Percentiles rank a stretch among this genome's conserved stretches.
phyloP scores from a whole-genome alignment of 2,888 invertebrate genomes.

The Sympetrum striolatum region DNA sequence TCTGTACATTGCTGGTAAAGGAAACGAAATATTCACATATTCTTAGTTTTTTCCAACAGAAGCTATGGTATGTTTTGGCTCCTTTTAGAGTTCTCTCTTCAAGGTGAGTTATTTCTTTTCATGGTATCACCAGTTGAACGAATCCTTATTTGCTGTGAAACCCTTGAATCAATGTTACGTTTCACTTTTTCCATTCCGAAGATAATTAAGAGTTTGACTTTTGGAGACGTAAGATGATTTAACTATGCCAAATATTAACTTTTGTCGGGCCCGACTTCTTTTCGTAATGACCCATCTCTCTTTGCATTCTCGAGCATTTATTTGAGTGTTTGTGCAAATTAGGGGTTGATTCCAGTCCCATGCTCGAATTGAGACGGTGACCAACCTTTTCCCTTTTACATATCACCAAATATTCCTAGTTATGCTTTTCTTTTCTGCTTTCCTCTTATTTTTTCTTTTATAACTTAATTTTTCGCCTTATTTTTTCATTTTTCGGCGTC shows the following conservation, averaged over 20 bases:
- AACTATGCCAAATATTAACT: not conserved
- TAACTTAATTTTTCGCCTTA: not conserved
- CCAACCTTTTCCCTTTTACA: not conserved
- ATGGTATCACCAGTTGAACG: too few relatives aligned
- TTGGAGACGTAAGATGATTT: not conserved
- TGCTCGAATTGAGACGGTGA: not conserved
- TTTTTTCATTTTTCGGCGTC: not conserved
- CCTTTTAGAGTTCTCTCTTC: too few relatives aligned
- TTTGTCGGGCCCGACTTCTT: not conserved
- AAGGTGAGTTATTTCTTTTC: too few relatives aligned
- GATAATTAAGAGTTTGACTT: too few relatives aligned
- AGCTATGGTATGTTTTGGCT: too few relatives aligned
- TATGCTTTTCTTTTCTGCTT: not conserved
- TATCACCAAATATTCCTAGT: not conserved
- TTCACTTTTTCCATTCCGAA: too few relatives aligned
- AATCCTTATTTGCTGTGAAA: too few relatives aligned
- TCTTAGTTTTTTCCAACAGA: too few relatives aligned
- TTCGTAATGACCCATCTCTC: not conserved
- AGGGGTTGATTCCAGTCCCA: not conserved
- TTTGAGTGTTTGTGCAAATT: not conserved
- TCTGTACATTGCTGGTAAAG: too few relatives aligned
- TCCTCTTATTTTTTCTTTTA: not conserved
- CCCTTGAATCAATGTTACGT: too few relatives aligned
- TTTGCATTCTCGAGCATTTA: not conserved
- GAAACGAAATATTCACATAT: too few relatives aligned